Evolutionary conservation across 2,113 vertebrate genomes (phyloP).

Genomic region (Alosa alosa): DNA sequence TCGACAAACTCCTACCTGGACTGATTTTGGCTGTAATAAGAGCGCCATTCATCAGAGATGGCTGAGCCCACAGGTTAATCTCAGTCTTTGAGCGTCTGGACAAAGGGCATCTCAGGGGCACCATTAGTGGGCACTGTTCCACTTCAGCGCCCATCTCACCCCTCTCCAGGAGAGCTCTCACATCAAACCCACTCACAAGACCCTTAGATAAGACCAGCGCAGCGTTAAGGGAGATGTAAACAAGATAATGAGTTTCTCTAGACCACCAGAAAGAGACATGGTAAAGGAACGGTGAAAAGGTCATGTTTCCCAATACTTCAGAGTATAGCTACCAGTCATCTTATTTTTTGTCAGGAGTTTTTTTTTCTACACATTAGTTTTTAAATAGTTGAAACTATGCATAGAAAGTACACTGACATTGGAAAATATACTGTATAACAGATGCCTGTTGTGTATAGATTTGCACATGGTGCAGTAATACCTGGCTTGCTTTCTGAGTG

Average conservation of each 20-base stretch:
- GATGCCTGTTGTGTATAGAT: neutral
- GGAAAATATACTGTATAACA: neutral
- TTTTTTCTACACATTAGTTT: too few species aligned
- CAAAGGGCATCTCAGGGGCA: neutral
- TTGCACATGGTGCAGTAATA: neutral
- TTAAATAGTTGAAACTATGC: too few species aligned
- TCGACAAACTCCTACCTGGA: constrained; percentile 10
- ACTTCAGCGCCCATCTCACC: neutral
- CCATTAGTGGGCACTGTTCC: neutral
- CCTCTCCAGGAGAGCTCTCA: neutral
- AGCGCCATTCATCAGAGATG: neutral
- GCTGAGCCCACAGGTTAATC: neutral
- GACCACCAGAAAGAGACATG: too few species aligned
- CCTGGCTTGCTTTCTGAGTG: neutral
- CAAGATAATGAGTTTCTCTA: neutral
- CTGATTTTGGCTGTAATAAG: neutral
- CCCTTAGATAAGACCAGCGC: neutral
- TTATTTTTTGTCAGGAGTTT: too few species aligned
- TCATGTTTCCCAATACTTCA: neutral
- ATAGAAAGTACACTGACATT: neutral
- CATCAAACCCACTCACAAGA: constrained; percentile 25
- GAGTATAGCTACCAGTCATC: too few species aligned
- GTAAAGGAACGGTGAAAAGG: neutral
- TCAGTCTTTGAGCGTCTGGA: constrained; percentile 28
- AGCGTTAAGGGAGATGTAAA: neutral